phyloP scores from a whole-genome alignment of 2,888 invertebrate genomes.

The Diploptera punctata region DNA sequence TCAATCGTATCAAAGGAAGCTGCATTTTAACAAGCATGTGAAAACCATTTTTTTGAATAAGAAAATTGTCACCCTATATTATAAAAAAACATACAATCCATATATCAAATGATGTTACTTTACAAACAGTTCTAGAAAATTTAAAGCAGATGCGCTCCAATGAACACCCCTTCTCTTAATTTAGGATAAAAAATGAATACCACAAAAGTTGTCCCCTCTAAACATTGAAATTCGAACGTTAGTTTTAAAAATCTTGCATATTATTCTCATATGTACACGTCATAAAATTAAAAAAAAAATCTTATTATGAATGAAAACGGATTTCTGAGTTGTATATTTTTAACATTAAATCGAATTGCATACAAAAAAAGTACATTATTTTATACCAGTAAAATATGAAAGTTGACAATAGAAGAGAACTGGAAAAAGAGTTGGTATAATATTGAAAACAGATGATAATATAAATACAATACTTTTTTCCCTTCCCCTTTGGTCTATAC shows the following conservation, averaged over 20 bases:
- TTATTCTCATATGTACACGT: background rate
- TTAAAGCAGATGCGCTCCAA: background rate
- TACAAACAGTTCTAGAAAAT: background rate
- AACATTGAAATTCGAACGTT: slow-evolving; percentile 7
- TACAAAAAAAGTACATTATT: background rate
- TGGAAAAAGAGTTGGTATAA: background rate
- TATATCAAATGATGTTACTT: background rate
- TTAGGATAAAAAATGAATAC: no score
- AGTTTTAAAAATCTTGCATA: background rate
- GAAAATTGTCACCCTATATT: no score
- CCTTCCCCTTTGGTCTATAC: background rate
- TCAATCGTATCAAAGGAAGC: no score
- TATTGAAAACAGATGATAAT: slow-evolving; percentile 24
- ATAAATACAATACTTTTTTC: slow-evolving; percentile 12
- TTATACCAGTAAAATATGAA: background rate
- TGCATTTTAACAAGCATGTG: no score
- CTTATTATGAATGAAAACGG: slow-evolving; percentile 1
- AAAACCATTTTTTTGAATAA: no score
- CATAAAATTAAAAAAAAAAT: slow-evolving; percentile 13
- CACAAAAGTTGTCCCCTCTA: background rate
- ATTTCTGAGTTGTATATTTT: background rate
- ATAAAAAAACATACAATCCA: background rate
- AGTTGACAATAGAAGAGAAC: background rate
- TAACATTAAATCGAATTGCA: slow-evolving; percentile 16
- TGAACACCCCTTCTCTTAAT: background rate